Conservation (phyloP, 2,888 invertebrate genomes). For the Allolobophora icterica region DNA sequence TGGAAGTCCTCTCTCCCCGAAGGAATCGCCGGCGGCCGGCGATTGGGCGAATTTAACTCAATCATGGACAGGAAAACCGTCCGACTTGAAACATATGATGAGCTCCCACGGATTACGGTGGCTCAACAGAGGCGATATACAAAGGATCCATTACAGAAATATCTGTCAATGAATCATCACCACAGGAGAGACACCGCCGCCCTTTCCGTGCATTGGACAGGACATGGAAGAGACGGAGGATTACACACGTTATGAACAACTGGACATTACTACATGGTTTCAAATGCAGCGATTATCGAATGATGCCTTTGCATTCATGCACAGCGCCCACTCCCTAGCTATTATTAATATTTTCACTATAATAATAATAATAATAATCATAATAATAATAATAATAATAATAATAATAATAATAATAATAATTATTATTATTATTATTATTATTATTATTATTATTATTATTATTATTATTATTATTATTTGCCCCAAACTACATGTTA, state of each 20-base stretch:
- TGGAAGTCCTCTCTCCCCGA: background rate
- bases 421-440: no score
- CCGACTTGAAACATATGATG: background rate
- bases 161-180: background rate
- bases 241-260: background rate
- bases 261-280: background rate
- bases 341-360: no score
- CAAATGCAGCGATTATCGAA: no score
- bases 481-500: no score
- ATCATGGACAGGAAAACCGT: background rate
- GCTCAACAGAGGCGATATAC: background rate
- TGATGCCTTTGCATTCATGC: no score
- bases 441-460: no score
- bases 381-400: no score
- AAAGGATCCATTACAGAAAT: background rate
- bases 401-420: no score
- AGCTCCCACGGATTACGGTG: background rate
- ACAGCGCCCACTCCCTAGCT: no score
- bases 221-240: background rate
- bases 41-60: background rate
- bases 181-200: background rate
- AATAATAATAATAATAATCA: no score
- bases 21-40: background rate
- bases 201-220: background rate
- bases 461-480: no score